A percentile compares a stretch with the other conserved stretches of the same genome.
Evolutionary conservation across 30 jellyfish, hydroid and myxozoan species (phyloP).

Genomic region (Aurelia aurita complex sp. Pacific): DNA sequence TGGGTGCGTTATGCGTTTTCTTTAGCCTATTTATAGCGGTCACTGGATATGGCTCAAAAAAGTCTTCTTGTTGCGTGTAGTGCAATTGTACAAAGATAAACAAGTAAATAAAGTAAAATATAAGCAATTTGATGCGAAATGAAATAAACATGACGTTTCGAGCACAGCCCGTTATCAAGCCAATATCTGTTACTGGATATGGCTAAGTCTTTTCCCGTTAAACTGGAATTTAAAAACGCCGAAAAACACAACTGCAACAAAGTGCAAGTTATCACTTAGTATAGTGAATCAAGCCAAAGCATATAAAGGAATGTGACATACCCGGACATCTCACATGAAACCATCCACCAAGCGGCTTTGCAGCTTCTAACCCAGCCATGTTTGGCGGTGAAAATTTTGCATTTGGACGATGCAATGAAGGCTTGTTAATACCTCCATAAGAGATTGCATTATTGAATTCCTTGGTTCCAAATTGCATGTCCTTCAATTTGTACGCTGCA

Average conservation of each 20-base stretch:
- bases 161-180: too few species aligned
- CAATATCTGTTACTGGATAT: too few species aligned
- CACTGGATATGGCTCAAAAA: too few species aligned
- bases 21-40: too few species aligned
- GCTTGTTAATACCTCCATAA: slow-evolving; percentile 38
- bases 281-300: background rate
- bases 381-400: slow-evolving; percentile 70
- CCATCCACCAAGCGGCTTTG: slow-evolving; percentile 93
- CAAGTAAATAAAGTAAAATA: too few species aligned
- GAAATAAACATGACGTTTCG: too few species aligned
- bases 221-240: too few species aligned
- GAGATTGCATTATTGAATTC: slow-evolving; percentile 43
- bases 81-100: too few species aligned
- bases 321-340: slow-evolving; percentile 87
- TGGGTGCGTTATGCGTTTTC: too few species aligned
- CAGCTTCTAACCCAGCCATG: slow-evolving; percentile 82
- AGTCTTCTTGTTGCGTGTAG: too few species aligned
- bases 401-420: slow-evolving; percentile 8
- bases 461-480: slow-evolving; percentile 66
- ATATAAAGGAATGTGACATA: background rate
- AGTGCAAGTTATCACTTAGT: background rate
- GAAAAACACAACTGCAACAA: background rate
- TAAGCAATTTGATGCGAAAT: too few species aligned
- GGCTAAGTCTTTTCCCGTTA: too few species aligned
- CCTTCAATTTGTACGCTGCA: slow-evolving; percentile 77